Conservation (phyloP, 2,888 invertebrate genomes). For the Neoaliturus tenellus region DNA sequence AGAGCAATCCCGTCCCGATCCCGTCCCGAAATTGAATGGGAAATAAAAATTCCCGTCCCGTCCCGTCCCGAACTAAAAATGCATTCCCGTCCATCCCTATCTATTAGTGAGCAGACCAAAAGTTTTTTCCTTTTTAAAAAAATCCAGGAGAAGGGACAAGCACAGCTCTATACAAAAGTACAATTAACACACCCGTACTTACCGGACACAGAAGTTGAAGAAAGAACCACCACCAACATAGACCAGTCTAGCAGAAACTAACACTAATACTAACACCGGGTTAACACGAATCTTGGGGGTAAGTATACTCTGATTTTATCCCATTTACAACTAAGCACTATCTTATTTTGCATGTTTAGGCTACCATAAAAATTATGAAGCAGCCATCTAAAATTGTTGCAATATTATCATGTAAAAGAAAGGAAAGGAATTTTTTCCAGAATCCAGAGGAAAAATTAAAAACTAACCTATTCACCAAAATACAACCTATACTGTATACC, state of each 20-base stretch:
- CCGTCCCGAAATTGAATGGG: too few relatives aligned
- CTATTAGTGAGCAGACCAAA: too few relatives aligned
- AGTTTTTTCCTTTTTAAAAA: not conserved
- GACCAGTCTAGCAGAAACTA: not conserved
- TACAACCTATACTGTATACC: not conserved
- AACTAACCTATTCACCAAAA: not conserved
- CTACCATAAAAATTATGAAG: too few relatives aligned
- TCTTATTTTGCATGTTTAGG: too few relatives aligned
- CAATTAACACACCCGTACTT: constrained; percentile 7
- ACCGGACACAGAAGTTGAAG: constrained; percentile 26
- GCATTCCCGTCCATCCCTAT: too few relatives aligned
- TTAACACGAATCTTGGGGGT: not conserved
- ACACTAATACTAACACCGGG: constrained; percentile 13
- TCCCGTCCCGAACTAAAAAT: too few relatives aligned
- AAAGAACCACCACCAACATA: constrained; percentile 18
- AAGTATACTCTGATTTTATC: not conserved
- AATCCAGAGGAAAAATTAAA: not conserved
- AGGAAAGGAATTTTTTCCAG: not conserved
- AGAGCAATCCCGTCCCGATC: too few relatives aligned
- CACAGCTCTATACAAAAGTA: not conserved
- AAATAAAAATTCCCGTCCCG: too few relatives aligned
- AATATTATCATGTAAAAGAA: too few relatives aligned
- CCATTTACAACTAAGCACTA: not conserved
- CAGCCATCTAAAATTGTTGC: too few relatives aligned
- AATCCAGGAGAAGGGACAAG: not conserved